Base-by-base conservation (phyloP, 2,888 invertebrate genomes). In the Junonia oenone region DNA sequence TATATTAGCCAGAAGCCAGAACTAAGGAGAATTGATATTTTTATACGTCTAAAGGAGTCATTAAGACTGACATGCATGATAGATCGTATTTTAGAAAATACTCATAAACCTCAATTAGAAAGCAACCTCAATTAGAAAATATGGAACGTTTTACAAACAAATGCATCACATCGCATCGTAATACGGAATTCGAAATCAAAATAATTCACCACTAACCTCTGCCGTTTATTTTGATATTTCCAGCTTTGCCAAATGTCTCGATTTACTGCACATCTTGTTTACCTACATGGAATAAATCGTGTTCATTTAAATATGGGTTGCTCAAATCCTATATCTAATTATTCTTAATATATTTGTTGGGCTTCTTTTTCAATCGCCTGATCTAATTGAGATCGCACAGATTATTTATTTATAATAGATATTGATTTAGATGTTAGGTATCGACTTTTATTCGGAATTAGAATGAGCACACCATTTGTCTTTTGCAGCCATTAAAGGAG, bases 141-240 rank as follows among this genome's bases (percentile, higher is more conserved):
- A 38, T 40, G 31, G 31, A 47, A 35, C 29, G 47, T 29, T 47
- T n/a, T 14, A 33, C 40, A 53, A 47, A 53, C 31, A 53, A 38
- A 29, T 14, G 52, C 9, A 37, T 37, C 33, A 46, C 46, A 29
- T 17, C 1, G 29, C 29, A 52, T 46, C 37, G 37, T 38, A 52
- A 46, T 46, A 47, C 45, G 14, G 37, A 53, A 47, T 31, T 37
- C 46, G 14, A 38, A n/a, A 46, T 46, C 8, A 8, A 11, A 11
- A 8, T 11, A 37, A 29, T 29, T 53, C 38, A 45, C 27, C 37
- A 27, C 37, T 46, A 29, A 31, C 29, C 17, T 47, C 17, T 40
- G 15, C 27, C 19, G 40, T 51, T 45, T 45, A 45, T 45, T 58
- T 52, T 31, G 33, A 48, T 37, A 26, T 6, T 5, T 40, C 1